phyloP scores from a whole-genome alignment of 2,113 vertebrate genomes.

The Pithys albifrons region DNA sequence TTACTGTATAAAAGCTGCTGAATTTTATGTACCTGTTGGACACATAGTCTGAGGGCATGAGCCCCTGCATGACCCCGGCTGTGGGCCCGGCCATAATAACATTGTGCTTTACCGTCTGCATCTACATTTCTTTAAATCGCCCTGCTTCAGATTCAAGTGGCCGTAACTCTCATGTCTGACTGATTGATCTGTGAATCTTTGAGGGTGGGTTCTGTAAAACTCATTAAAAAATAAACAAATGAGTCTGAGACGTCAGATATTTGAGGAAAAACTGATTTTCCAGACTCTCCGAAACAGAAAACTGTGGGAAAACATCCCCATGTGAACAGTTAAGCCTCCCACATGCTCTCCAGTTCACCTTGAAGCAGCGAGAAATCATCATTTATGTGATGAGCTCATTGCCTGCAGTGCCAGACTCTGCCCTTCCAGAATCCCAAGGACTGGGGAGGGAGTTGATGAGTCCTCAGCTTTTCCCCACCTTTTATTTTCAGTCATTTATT shows the following conservation, averaged over 20 bases:
- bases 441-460: background rate
- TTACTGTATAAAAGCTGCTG: too few species aligned
- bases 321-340: background rate
- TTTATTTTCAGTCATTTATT: background rate
- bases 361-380: fast-evolving
- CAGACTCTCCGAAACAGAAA: background rate
- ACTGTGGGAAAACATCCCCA: background rate
- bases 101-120: too few species aligned
- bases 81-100: too few species aligned
- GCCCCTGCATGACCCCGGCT: too few species aligned
- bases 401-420: background rate
- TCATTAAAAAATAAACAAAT: background rate
- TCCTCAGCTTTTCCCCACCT: background rate
- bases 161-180: background rate
- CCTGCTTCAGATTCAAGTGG: background rate
- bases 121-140: too few species aligned
- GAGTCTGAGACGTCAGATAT: background rate
- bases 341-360: background rate
- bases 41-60: too few species aligned
- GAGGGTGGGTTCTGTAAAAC: background rate
- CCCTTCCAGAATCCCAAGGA: background rate
- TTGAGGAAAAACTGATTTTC: background rate
- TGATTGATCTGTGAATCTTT: background rate
- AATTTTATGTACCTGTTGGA: too few species aligned
- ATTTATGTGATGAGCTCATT: background rate